Evolutionary conservation across 2,797 vertebrate genomes (phyloP), one percentile per base, ranked within the genome.

Genomic region (Tympanoctomys barrerae): DNA sequence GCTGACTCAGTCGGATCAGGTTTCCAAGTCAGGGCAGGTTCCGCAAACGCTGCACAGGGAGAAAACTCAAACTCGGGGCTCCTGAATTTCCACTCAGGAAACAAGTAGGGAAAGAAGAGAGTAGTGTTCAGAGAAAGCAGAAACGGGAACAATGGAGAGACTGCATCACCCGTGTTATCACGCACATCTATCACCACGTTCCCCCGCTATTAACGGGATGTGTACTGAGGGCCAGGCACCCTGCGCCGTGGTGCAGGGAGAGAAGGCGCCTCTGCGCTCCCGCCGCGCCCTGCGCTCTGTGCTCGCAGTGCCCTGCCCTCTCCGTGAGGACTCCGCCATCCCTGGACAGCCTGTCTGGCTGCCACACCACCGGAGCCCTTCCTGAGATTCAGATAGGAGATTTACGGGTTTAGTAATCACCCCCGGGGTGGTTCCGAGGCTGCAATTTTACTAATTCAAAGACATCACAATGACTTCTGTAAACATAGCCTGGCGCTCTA

Each of bases 261-360:
- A 28, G 11, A 70, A 52, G 21, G 21, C 0, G 68, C 31, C 77
- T 42, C 7, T 31, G 18, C 2, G 6, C 7, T 46, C 19, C 28
- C 33, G 71, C 36, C 5, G 24, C 54, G 52, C 1, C 1, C 31
- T 19, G 5, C 19, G 12, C 33, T 24, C 33, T 24, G 26, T 22
- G 61, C 19, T 79, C 36, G 12, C 70, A 90, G 42, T 62, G 52
- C 1, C 1, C 31, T 19, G 5, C 19, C 22, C 33, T 24, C 28
- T 24, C 5, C 7, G 14, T 28, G 31, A 22, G 1, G 22, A 22
- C 0, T 1, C 18, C 54, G 24, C 6, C 61, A 28, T 57, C 49
- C 19, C 8, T 36, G 6, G 19, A 6, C 57, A 16, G 19, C 59
- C 49, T 64, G 0, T 78, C 2, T 2, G 28, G 52, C 18, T 1